Evolutionary conservation across 2,888 invertebrate genomes (phyloP), one percentile per base, ranked within the genome.

Genomic region (Ypsolopha scabrella): DNA sequence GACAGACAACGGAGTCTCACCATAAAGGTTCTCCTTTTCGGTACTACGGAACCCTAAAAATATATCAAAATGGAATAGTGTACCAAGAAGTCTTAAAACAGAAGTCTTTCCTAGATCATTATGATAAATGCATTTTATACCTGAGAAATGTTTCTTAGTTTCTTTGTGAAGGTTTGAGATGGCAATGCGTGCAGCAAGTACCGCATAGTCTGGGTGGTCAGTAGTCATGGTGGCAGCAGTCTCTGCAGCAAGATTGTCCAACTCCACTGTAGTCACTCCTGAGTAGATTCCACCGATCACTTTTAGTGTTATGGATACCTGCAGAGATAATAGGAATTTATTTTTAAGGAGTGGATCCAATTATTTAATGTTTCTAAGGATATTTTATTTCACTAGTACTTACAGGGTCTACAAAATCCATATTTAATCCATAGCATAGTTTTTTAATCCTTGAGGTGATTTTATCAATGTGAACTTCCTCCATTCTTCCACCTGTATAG

Each of bases 171-270:
- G 88, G 86, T 99, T 99, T 1, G 98, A 98, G 45, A 99, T 93
- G 7, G 97, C 98, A 66, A 99, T 94, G 60, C 99, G 89, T 3
- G 94, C 95, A 51, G 95, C 96, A 50, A 96, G 80, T 54, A 93
- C 86, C 6, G 94, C 98, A 88, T 99, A 99, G 82, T 99, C 99
- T 0, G 98, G 97, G 82, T 99, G 99, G 66, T 94, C 93, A 3
- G 97, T 97, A 0, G 99, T 98, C 94, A 98, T 94, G 36, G 96
- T 96, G 9, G 99, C 99, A n/a, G 99, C 96, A 41, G 96, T 99
- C 82, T 99, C 99, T 0, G 99, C 99, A 45, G 99, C 99, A 57
- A 99, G 87, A 73, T 98, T 99, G 78, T 99, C 99, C 61, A 99
- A 83, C 73, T 99, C 98, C 13, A 97, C 94, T 0, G 99, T 99